Base-by-base conservation (phyloP, 2,113 vertebrate species). In the Rutilus rutilus region DNA sequence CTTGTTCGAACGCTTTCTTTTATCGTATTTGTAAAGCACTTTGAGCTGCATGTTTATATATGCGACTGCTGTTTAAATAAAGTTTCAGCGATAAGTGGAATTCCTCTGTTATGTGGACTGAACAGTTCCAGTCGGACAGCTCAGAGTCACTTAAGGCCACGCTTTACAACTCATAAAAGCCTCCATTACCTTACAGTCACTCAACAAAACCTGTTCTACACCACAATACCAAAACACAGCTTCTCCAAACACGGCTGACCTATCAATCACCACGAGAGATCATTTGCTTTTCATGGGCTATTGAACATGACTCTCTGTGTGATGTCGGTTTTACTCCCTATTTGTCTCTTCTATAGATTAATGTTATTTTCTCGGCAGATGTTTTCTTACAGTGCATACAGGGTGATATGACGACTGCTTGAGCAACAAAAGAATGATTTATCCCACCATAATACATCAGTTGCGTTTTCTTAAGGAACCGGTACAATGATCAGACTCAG, bases 271-370 rank as follows among this genome's bases (percentile, higher is more conserved):
- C 33, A 25, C 69, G 0, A 25, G 45, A 36, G 36, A 86, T 67
- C 30, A n/a, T 65, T 62, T 81, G 79, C n/a, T 64, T 82, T 82
- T 86, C 78, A 86, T 74, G 78, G 85, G 21, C 78, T 60, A 73
- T 59, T 73, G 85, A 80, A 64, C 64, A 73, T 81, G 85, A 62
- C 23, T 85, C 74, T 17, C 54, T 50, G 65, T 25, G 59, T 64
- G 78, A 81, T 73, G 85, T 50, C 12, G 10, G 84, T 78, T 69
- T 27, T 39, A 47, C 52, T 67, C n/a, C 60, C 75, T 15, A 75
- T 79, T 62, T 36, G 25, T 69, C 64, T 42, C 30, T 9, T 71
- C 23, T 65, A 45, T 54, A 57, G 27, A 85, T 85, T 12, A 71
- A 54, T 62, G 67, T 62, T 57, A 36, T 85, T 79, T 71, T 39